Evolutionary conservation across 2,797 vertebrate genomes (phyloP).

Genomic region (Sebastes variabilis): DNA sequence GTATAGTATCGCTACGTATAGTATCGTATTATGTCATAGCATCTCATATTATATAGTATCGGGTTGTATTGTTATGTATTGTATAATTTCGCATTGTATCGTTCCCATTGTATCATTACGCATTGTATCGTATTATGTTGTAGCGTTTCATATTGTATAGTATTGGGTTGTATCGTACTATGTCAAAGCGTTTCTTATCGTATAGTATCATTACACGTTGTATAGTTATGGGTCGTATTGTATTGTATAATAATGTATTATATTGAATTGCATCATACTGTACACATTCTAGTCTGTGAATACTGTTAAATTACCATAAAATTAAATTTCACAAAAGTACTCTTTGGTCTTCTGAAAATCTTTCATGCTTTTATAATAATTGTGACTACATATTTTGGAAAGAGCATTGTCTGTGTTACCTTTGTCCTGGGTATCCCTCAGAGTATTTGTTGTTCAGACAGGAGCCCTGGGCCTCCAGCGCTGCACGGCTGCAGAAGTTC

Average conservation of each 20-base stretch:
- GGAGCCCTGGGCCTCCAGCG: slow-evolving; percentile 88
- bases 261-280: not conserved
- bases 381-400: not conserved
- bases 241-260: not conserved
- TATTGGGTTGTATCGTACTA: not conserved
- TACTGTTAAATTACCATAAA: not conserved
- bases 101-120: not conserved
- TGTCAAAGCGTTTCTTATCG: not conserved
- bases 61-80: not conserved
- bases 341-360: not conserved
- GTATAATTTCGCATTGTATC: not conserved
- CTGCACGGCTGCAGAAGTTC: slow-evolving; percentile 91
- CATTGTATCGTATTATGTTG: not conserved
- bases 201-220: not conserved
- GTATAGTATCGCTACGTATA: not conserved
- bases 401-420: slow-evolving; percentile 60
- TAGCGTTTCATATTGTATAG: not conserved
- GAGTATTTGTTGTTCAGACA: slow-evolving; percentile 93
- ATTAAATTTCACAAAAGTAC: not conserved
- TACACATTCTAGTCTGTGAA: not conserved
- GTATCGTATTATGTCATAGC: not conserved
- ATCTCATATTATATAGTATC: not conserved
- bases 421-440: slow-evolving; percentile 88
- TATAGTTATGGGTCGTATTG: not conserved
- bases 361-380: not conserved